A percentile compares a stretch with the other conserved stretches of the same genome.
These are phyloP conservation scores for Philhelius pedissequus DNA, from an alignment of 2,888 invertebrate genomes.

Conservation along the genomic window DNA sequence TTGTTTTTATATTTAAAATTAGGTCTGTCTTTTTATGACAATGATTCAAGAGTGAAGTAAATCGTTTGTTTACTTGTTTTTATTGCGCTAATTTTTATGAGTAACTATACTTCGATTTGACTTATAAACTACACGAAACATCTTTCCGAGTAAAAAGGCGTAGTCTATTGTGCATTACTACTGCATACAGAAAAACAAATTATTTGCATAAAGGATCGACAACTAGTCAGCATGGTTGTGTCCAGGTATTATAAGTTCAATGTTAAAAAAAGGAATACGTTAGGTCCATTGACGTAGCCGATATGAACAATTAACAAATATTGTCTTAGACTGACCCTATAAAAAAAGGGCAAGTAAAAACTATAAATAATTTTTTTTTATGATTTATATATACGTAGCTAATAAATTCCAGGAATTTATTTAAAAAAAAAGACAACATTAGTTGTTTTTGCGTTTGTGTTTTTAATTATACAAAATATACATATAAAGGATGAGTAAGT, in stretches of 20 bases:
- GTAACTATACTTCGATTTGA: background rate
- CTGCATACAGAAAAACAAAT: conserved; percentile 14
- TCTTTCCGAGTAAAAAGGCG: conserved; percentile 5
- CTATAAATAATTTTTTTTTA: no score
- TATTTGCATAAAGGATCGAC: conserved; percentile 39
- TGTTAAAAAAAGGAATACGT: background rate
- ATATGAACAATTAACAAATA: conserved; percentile 16
- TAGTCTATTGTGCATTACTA: background rate
- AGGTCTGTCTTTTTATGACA: conserved; percentile 47
- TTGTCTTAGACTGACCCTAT: conserved; percentile 19
- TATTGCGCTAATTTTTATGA: conserved; percentile 57
- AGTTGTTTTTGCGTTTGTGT: no score
- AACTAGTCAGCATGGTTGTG: background rate
- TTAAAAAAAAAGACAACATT: background rate
- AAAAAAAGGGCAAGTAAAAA: no score
- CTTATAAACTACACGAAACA: background rate
- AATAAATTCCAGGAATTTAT: background rate
- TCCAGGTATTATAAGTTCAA: background rate
- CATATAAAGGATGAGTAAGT: no score
- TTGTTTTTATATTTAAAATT: conserved; percentile 8
- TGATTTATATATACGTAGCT: no score
- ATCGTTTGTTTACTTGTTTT: conserved; percentile 51
- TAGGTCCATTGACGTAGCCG: background rate
- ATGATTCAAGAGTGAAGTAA: conserved; percentile 32
- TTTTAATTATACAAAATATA: no score